A percentile compares a stretch with the other conserved stretches of the same genome.
Evolutionary conservation across 2,888 invertebrate genomes (phyloP).

Genomic region (Drosophila limbata): DNA sequence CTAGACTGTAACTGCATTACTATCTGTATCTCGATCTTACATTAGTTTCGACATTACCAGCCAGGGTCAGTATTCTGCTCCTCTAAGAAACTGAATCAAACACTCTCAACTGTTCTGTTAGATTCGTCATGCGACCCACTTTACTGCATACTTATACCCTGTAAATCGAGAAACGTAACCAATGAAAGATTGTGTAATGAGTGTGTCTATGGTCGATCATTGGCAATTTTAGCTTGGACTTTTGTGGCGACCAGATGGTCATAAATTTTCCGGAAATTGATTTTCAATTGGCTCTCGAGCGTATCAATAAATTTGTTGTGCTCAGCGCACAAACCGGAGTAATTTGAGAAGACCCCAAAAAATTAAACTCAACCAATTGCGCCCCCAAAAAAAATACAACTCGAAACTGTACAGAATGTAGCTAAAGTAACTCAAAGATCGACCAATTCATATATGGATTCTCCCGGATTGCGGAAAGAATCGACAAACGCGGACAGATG

Average conservation of each 20-base stretch:
- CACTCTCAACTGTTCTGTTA: neutral
- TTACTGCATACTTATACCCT: slow-evolving; percentile 2
- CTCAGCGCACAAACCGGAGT: slow-evolving; percentile 2
- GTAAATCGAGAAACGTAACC: neutral
- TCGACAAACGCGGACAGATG: slow-evolving; percentile 42
- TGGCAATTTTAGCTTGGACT: slow-evolving; percentile 1
- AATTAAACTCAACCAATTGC: neutral
- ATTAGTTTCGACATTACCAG: slow-evolving; percentile 3
- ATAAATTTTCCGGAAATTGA: slow-evolving; percentile 47
- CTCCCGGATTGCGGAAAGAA: slow-evolving; percentile 43
- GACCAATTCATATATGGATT: slow-evolving; percentile 1
- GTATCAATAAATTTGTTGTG: slow-evolving; percentile 25
- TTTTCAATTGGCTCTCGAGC: slow-evolving; percentile 52
- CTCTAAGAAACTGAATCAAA: neutral
- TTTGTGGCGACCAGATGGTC: slow-evolving; percentile 40
- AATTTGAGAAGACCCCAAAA: neutral
- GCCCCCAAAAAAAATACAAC: slow-evolving; percentile 11
- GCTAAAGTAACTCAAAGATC: slow-evolving; percentile 10
- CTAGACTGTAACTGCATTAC: neutral
- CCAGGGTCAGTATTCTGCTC: slow-evolving; percentile 6
- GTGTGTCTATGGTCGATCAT: slow-evolving; percentile 1
- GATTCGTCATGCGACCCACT: neutral
- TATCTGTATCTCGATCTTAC: slow-evolving; percentile 1
- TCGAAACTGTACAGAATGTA: slow-evolving; percentile 2
- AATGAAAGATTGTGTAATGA: neutral